Evolutionary conservation across 2,888 invertebrate species (phyloP).

Genomic region (Lottia gigantea): DNA sequence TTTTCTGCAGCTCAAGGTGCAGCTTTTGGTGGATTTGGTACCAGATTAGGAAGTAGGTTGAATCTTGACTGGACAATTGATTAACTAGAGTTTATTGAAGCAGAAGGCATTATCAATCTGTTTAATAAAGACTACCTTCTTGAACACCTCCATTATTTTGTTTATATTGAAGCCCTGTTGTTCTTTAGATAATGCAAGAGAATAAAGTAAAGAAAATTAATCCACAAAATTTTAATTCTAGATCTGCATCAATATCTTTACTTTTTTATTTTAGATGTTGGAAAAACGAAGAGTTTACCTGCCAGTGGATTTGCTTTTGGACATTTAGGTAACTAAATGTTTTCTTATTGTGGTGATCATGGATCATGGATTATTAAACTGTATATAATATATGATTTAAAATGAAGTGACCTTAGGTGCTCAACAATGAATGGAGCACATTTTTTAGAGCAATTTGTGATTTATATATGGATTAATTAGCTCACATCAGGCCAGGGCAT

Average conservation of each 20-base stretch:
- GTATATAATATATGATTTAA: too few relatives aligned
- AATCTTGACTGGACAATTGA: too few relatives aligned
- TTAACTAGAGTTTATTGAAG: too few relatives aligned
- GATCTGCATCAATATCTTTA: background rate
- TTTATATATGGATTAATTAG: too few relatives aligned
- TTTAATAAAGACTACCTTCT: too few relatives aligned
- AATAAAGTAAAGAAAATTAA: constrained; percentile 15
- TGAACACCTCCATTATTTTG: too few relatives aligned
- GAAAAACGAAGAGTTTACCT: constrained; percentile 40
- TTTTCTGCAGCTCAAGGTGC: constrained; percentile 67
- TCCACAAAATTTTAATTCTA: background rate
- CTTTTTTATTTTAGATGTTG: constrained; percentile 28
- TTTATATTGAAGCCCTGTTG: constrained; percentile 31
- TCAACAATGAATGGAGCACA: too few relatives aligned
- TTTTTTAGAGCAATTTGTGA: too few relatives aligned
- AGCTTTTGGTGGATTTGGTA: constrained; percentile 25
- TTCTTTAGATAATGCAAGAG: constrained; percentile 29
- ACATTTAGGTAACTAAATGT: constrained; percentile 26
- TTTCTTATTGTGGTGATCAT: background rate
- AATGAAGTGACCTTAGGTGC: too few relatives aligned
- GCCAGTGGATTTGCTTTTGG: constrained; percentile 34
- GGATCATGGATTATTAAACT: too few relatives aligned
- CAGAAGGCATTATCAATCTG: too few relatives aligned
- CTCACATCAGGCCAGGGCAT: too few relatives aligned
- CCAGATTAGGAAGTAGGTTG: background rate